phyloP scores from a whole-genome alignment of 2,797 vertebrate species.

The Lates japonicus region DNA sequence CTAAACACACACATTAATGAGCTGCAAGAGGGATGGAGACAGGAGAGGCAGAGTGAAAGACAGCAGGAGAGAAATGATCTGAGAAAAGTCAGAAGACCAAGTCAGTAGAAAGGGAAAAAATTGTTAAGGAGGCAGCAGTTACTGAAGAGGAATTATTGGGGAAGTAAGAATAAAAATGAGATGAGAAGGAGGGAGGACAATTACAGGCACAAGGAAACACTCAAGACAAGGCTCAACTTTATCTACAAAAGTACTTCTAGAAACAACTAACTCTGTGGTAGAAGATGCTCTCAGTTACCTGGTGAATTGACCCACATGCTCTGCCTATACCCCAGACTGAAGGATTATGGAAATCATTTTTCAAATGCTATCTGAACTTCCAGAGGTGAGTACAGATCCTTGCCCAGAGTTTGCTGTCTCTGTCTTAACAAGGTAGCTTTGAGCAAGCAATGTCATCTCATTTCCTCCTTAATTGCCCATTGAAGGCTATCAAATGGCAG shows the following conservation, averaged over 20 bases:
- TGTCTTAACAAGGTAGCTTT: conserved; percentile 21
- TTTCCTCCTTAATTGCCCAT: conserved; percentile 37
- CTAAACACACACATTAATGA: conserved; percentile 5
- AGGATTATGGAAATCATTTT: conserved; percentile 34
- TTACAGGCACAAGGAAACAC: neutral
- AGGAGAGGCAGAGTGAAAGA: conserved; percentile 9
- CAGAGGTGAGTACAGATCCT: conserved; percentile 13
- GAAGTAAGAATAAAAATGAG: conserved; percentile 14
- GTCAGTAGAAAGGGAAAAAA: neutral
- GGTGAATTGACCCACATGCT: conserved; percentile 28
- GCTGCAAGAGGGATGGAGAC: neutral
- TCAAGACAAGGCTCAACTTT: neutral
- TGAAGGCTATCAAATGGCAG: conserved; percentile 20
- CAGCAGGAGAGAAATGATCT: conserved; percentile 22
- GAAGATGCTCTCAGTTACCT: conserved; percentile 3
- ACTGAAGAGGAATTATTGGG: neutral
- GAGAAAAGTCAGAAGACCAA: conserved; percentile 5
- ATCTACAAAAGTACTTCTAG: conserved; percentile 1
- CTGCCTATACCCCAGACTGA: conserved; percentile 21
- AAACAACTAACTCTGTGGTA: conserved; percentile 1
- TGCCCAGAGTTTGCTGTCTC: conserved; percentile 4
- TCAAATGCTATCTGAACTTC: conserved; percentile 27
- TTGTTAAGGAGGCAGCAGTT: neutral
- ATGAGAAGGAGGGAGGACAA: neutral
- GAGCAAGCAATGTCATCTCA: conserved; percentile 22